Percentiles rank a stretch among this genome's conserved stretches.
These are phyloP conservation scores for Heterotilapia buettikoferi DNA, from an alignment of 2,113 vertebrate genomes.

Conservation along the genomic window DNA sequence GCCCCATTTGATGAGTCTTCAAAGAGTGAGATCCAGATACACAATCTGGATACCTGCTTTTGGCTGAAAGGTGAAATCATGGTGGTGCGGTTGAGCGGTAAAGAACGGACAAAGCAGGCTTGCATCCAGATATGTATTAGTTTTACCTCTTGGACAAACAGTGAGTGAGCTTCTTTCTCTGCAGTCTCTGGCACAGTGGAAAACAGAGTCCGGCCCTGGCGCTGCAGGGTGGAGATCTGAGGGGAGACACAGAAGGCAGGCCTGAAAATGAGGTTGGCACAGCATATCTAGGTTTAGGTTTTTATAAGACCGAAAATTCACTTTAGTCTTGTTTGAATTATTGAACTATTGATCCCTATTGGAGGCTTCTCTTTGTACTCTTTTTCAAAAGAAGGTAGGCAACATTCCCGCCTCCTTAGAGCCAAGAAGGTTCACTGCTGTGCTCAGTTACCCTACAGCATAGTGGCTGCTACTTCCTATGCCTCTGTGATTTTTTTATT, in stretches of 20 bases:
- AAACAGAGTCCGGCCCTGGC: constrained; percentile 82
- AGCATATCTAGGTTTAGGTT: background rate
- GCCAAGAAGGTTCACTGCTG: background rate
- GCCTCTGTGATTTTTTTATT: background rate
- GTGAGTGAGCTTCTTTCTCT: constrained; percentile 84
- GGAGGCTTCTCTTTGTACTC: background rate
- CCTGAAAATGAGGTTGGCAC: constrained; percentile 14
- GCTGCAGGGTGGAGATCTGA: constrained; percentile 83
- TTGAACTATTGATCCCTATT: background rate
- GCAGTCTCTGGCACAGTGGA: constrained; percentile 88
- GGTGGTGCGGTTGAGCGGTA: background rate
- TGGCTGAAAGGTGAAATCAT: background rate
- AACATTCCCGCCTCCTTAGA: background rate
- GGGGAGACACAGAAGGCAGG: constrained; percentile 2
- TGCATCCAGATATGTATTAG: constrained; percentile 2
- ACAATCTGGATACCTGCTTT: background rate
- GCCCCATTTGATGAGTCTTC: background rate
- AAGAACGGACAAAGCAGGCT: background rate
- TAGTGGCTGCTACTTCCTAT: background rate
- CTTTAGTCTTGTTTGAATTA: background rate
- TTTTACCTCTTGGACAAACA: constrained; percentile 94
- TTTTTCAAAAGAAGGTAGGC: background rate
- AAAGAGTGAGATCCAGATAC: background rate
- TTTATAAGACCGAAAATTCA: background rate
- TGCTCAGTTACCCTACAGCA: background rate